These are phyloP conservation scores for Astyanax mexicanus DNA, from an alignment of 2,797 vertebrate genomes.

Conservation along the genomic window DNA sequence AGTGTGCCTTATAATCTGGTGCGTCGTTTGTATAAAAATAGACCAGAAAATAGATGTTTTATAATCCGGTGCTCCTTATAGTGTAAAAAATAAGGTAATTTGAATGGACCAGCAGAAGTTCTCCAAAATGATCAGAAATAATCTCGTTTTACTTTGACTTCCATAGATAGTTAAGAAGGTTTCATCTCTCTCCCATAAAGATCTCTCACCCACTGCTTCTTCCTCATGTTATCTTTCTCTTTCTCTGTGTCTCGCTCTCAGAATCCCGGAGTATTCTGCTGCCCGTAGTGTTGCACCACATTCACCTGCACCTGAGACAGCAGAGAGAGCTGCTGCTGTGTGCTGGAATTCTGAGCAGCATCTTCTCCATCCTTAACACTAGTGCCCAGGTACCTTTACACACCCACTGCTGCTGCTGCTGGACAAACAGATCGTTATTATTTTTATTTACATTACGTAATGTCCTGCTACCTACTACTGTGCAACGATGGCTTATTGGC, in stretches of 20 bases:
- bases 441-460: too few species aligned
- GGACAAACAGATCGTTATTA: too few species aligned
- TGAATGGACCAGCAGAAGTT: too few species aligned
- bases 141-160: too few species aligned
- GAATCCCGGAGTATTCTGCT: conserved; percentile 97
- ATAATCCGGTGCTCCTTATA: too few species aligned
- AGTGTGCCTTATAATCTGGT: too few species aligned
- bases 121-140: too few species aligned
- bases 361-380: conserved; percentile 97
- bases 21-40: too few species aligned
- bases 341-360: conserved; percentile 96
- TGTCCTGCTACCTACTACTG: neutral
- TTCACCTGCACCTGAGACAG: conserved; percentile 96
- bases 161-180: neutral
- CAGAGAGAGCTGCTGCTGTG: conserved; percentile 98
- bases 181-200: neutral
- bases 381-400: conserved; percentile 86
- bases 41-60: too few species aligned
- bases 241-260: conserved; percentile 58
- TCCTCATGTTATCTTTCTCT: neutral
- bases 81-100: too few species aligned
- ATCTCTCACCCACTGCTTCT: neutral
- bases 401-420: too few species aligned
- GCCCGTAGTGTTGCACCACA: conserved; percentile 96
- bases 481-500: too few species aligned